Conservation (phyloP, 2,888 invertebrate species). For the Stenchaetothrips biformis region DNA sequence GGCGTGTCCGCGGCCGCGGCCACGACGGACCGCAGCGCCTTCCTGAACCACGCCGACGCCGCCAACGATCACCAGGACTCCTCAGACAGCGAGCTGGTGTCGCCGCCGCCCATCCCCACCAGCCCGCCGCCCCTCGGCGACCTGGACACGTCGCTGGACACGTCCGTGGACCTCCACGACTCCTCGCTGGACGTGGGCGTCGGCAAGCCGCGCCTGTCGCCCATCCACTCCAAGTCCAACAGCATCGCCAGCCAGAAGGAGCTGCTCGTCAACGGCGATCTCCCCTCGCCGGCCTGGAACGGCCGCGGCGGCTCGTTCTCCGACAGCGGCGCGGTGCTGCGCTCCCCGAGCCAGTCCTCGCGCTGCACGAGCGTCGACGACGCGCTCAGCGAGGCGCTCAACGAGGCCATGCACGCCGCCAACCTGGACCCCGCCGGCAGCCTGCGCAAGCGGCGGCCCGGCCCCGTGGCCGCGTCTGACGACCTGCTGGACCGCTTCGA, state of each 20-base stretch:
- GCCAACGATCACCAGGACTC: constrained; percentile 63
- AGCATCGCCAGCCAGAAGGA: constrained; percentile 17
- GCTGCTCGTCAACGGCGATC: not conserved
- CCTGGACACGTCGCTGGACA: constrained; percentile 52
- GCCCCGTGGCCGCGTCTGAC: constrained; percentile 59
- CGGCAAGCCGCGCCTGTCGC: not conserved
- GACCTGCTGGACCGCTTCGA: constrained; percentile 59
- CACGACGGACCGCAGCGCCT: constrained; percentile 34
- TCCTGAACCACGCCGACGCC: constrained; percentile 30
- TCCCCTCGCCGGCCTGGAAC: not conserved
- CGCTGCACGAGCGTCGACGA: not conserved
- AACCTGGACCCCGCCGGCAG: not conserved
- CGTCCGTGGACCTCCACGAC: constrained; percentile 28
- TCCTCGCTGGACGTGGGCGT: constrained; percentile 27
- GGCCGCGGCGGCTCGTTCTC: not conserved
- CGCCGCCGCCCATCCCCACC: constrained; percentile 73
- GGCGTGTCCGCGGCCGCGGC: constrained; percentile 53
- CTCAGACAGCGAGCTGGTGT: constrained; percentile 72
- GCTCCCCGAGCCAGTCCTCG: not conserved
- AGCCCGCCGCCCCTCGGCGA: constrained; percentile 70
- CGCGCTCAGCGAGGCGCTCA: constrained; percentile 1
- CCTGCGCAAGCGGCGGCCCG: not conserved
- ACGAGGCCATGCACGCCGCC: not conserved
- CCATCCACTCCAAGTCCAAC: constrained; percentile 18
- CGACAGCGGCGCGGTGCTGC: not conserved